Percentiles rank a stretch among this genome's conserved stretches.
These are phyloP conservation scores for Verasper variegatus DNA, from an alignment of 2,113 vertebrate genomes.

Conservation along the genomic window DNA sequence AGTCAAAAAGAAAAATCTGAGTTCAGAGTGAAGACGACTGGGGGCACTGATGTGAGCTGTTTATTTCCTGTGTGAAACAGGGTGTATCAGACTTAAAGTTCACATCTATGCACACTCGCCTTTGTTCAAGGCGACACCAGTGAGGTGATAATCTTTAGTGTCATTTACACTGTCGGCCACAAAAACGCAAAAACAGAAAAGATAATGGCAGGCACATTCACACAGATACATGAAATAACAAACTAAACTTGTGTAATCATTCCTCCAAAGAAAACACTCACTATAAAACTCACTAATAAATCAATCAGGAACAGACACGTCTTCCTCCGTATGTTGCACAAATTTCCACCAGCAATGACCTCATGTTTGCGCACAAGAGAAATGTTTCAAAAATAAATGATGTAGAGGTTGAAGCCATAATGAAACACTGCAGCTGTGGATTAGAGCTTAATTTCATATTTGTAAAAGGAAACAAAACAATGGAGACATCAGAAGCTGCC, in stretches of 20 bases:
- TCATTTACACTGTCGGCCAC: constrained; percentile 7
- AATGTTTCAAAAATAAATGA: constrained; percentile 1
- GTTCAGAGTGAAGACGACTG: neutral
- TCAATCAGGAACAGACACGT: constrained; percentile 11
- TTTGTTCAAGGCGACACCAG: constrained; percentile 6
- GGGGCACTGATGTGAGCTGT: constrained; percentile 8
- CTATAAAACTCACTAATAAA: constrained; percentile 15
- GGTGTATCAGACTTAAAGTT: constrained; percentile 21
- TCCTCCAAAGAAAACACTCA: neutral
- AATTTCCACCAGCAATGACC: constrained; percentile 1
- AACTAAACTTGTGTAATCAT: neutral
- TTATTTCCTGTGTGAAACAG: constrained; percentile 70
- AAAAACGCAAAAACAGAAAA: neutral
- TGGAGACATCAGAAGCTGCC: neutral
- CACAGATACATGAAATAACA: neutral
- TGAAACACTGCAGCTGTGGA: constrained; percentile 3
- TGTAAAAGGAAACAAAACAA: constrained; percentile 29
- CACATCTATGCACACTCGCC: neutral
- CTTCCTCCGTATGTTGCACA: too few species aligned
- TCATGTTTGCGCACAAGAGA: constrained; percentile 3
- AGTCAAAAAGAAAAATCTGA: neutral
- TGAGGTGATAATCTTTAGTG: constrained; percentile 14
- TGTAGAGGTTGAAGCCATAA: neutral
- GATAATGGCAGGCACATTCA: neutral
- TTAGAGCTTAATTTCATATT: neutral